Conservation (phyloP, 2,113 vertebrate species). For the Ploceus nigricollis region DNA sequence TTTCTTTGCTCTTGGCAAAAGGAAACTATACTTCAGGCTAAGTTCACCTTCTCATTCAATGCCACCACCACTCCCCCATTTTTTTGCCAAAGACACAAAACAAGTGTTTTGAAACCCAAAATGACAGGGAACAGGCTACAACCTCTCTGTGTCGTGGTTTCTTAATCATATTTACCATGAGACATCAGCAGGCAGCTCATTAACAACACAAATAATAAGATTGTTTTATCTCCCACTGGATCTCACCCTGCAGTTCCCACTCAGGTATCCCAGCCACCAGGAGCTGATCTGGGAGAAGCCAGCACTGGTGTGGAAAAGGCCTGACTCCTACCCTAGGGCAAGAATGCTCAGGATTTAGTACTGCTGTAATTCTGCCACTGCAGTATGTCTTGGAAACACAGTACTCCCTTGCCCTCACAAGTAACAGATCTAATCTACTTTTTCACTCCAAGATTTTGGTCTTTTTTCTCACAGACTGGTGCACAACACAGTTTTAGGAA, state of each 20-base stretch:
- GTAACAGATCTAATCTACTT: background rate
- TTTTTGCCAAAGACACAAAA: constrained; percentile 5
- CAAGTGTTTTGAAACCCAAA: constrained; percentile 14
- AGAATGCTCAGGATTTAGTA: background rate
- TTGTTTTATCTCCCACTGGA: background rate
- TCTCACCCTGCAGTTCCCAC: background rate
- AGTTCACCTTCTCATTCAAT: background rate
- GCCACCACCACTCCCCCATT: constrained; percentile 6
- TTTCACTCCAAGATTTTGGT: background rate
- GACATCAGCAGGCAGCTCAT: background rate
- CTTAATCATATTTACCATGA: background rate
- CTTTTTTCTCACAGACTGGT: background rate
- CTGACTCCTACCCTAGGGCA: background rate
- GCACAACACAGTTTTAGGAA: background rate
- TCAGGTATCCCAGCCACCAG: background rate
- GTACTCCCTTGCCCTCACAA: background rate
- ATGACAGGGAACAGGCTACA: background rate
- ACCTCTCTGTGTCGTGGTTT: background rate
- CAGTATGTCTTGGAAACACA: background rate
- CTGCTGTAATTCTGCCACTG: background rate
- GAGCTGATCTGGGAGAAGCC: background rate
- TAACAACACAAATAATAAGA: background rate
- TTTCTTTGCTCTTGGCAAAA: constrained; percentile 73
- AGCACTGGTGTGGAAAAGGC: background rate
- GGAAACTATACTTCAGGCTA: constrained; percentile 31